A percentile compares a stretch with the other conserved stretches of the same genome.
These are phyloP conservation scores for Tanytarsus gracilentus DNA, from an alignment of 2,888 invertebrate genomes.

Conservation along the genomic window DNA sequence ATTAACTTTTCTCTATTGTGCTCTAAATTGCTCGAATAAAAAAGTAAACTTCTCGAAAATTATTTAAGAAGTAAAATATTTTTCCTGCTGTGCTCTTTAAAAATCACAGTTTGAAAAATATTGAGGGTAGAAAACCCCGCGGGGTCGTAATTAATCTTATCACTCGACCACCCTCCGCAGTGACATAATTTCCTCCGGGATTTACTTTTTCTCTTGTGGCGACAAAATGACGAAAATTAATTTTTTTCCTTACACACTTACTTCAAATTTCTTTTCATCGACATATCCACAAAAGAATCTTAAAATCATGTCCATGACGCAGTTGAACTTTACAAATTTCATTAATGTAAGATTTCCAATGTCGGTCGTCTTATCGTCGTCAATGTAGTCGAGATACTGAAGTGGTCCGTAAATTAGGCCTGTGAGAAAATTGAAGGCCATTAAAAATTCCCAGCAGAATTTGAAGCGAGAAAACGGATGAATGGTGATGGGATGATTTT, in stretches of 20 bases:
- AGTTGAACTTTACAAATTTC: background rate
- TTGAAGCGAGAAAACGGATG: constrained; percentile 22
- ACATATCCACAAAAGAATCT: constrained; percentile 17
- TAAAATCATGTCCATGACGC: constrained; percentile 10
- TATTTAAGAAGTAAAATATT: too few relatives aligned
- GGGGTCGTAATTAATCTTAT: too few relatives aligned
- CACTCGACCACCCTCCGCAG: too few relatives aligned
- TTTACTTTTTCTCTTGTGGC: too few relatives aligned
- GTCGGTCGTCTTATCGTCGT: background rate
- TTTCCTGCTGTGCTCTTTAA: too few relatives aligned
- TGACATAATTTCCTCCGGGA: too few relatives aligned
- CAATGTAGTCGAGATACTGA: constrained; percentile 8
- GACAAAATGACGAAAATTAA: background rate
- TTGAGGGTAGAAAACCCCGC: too few relatives aligned
- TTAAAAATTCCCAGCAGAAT: background rate
- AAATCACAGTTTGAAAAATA: too few relatives aligned
- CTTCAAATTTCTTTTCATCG: constrained; percentile 5
- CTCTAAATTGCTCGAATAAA: too few relatives aligned
- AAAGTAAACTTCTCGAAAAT: too few relatives aligned
- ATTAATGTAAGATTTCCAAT: constrained; percentile 13
- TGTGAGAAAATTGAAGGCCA: background rate
- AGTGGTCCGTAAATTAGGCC: constrained; percentile 17
- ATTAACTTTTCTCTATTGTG: too few relatives aligned
- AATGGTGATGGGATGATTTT: constrained; percentile 3
- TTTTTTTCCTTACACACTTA: background rate